Evolutionary conservation across 2,113 vertebrate species (phyloP).

Genomic region (Epinephelus fuscoguttatus): DNA sequence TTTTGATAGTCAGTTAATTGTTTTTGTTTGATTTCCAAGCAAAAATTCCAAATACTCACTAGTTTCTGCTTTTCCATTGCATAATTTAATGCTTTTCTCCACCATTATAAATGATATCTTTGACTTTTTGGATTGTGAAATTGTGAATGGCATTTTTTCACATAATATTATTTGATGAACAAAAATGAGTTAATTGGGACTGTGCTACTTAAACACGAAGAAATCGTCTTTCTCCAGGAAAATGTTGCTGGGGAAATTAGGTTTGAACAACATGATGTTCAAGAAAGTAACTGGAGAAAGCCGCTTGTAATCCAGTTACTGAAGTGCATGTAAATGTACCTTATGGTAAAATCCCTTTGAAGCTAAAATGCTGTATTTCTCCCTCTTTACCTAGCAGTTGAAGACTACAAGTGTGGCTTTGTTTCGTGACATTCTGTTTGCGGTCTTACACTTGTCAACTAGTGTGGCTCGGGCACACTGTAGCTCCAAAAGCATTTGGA

Average conservation of each 20-base stretch:
- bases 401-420: neutral
- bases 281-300: neutral
- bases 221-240: neutral
- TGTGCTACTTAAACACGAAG: neutral
- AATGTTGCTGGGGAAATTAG: neutral
- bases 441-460: neutral
- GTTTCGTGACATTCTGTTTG: neutral
- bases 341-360: neutral
- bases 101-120: no score
- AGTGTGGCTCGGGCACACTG: neutral
- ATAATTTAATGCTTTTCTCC: no score
- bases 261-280: neutral
- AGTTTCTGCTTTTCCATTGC: no score
- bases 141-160: neutral
- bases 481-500: neutral
- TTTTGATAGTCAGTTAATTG: no score
- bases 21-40: no score
- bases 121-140: neutral
- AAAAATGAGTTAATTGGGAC: neutral
- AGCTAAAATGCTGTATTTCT: neutral
- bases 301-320: neutral
- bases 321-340: neutral
- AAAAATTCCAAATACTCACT: no score
- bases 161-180: neutral
- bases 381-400: neutral